Evolutionary conservation across 2,113 vertebrate genomes (phyloP).

Genomic region (Coregonus clupeaformis): DNA sequence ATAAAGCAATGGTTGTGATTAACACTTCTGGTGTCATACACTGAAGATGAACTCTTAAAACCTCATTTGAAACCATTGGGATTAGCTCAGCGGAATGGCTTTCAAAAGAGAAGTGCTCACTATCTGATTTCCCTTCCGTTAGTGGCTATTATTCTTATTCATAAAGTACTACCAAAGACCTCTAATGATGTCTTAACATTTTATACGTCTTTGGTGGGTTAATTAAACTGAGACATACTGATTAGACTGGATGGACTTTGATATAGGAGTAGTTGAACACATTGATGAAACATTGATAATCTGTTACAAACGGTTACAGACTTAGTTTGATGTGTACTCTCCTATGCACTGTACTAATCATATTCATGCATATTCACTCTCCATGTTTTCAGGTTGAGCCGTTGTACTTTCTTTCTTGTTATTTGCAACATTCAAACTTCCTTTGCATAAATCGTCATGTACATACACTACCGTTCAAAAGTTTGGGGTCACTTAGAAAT

Average conservation of each 20-base stretch:
- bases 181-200: not conserved
- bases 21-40: conserved; percentile 43
- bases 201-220: not conserved
- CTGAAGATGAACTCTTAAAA: conserved; percentile 20
- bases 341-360: not conserved
- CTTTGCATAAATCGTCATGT: too few relatives aligned
- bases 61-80: conserved; percentile 16
- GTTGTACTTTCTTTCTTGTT: not conserved
- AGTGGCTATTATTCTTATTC: not conserved
- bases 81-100: conserved; percentile 19
- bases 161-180: not conserved
- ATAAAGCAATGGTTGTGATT: conserved; percentile 36
- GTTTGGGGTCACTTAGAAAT: too few relatives aligned
- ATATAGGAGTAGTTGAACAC: not conserved
- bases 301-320: not conserved
- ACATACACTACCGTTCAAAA: too few relatives aligned
- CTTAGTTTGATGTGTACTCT: not conserved
- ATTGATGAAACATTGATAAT: conserved; percentile 14
- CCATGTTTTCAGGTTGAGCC: not conserved
- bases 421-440: not conserved
- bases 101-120: conserved; percentile 15
- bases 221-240: not conserved
- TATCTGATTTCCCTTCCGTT: conserved; percentile 27
- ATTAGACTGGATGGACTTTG: not conserved
- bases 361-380: not conserved